Percentiles rank a stretch among this genome's conserved stretches.
phyloP scores from a whole-genome alignment of 1,140 invertebrate species.

The Thaumetopoea pityocampa region DNA sequence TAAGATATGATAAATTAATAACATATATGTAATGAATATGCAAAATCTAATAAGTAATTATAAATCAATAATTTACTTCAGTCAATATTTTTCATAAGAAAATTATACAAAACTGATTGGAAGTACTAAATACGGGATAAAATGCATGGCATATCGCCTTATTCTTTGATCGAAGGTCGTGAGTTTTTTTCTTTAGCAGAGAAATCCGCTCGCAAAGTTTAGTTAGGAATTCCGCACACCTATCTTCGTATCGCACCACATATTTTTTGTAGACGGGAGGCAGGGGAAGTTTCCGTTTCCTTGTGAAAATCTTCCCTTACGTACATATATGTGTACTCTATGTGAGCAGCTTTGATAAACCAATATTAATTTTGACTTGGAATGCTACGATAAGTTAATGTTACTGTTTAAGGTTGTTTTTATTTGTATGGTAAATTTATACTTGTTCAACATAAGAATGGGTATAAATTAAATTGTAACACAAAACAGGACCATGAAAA shows the following conservation, averaged over 20 bases:
- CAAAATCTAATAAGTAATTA: too few relatives aligned
- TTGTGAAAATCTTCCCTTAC: constrained; percentile 33
- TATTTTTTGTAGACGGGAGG: constrained; percentile 50
- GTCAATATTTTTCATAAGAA: too few relatives aligned
- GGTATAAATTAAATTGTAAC: too few relatives aligned
- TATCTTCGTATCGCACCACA: constrained; percentile 52
- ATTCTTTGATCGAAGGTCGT: constrained; percentile 27
- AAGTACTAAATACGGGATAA: constrained; percentile 9
- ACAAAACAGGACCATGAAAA: too few relatives aligned
- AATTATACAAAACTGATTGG: too few relatives aligned
- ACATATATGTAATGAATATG: too few relatives aligned
- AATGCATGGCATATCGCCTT: constrained; percentile 16
- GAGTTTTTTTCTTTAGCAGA: constrained; percentile 53
- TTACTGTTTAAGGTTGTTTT: background rate
- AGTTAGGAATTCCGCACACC: constrained; percentile 60
- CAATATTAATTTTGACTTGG: constrained; percentile 25
- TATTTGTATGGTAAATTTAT: too few relatives aligned
- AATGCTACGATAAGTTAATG: constrained; percentile 1
- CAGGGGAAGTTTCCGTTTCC: constrained; percentile 41
- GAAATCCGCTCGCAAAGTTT: constrained; percentile 54
- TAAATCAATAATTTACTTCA: too few relatives aligned
- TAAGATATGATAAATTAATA: too few relatives aligned
- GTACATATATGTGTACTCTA: constrained; percentile 28
- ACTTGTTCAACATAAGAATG: too few relatives aligned
- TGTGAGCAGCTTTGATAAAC: constrained; percentile 28